These are phyloP conservation scores for Aphaenogaster ashmeadi DNA, from an alignment of 1,140 invertebrate species.

Conservation along the genomic window DNA sequence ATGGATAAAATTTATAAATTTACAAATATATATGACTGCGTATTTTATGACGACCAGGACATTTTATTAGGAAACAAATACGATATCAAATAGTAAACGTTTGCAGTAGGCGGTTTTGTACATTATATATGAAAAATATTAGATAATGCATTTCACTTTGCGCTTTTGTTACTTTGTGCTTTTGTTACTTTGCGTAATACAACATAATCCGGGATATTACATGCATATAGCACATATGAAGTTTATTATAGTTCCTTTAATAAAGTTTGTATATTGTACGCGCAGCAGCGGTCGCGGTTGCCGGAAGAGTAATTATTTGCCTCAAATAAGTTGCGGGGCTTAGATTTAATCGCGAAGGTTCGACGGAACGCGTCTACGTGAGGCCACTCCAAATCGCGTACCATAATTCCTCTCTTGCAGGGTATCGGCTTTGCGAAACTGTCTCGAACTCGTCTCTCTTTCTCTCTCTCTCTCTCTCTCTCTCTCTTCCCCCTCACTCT, in stretches of 20 bases:
- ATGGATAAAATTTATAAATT: conserved; percentile 9
- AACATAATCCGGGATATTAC: background rate
- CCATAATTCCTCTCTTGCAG: conserved; percentile 70
- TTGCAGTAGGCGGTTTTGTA: background rate
- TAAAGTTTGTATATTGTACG: conserved; percentile 32
- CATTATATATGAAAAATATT: background rate
- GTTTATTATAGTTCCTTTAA: conserved; percentile 31
- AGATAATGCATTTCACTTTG: background rate
- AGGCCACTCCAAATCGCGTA: conserved; percentile 60
- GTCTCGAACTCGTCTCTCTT: conserved; percentile 70
- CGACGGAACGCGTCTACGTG: conserved; percentile 48
- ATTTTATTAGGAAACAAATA: background rate
- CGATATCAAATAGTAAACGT: background rate
- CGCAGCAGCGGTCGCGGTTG: background rate
- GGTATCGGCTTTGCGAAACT: conserved; percentile 73
- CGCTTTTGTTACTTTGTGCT: background rate
- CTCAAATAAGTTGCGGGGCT: conserved; percentile 50
- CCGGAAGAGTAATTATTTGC: conserved; percentile 59
- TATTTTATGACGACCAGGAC: background rate
- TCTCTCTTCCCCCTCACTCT: background rate
- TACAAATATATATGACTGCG: background rate
- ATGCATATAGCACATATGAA: background rate
- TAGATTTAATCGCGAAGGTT: conserved; percentile 68
- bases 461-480: conserved; percentile 24
- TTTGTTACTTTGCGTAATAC: background rate